A percentile compares a stretch with the other conserved stretches of the same genome.
These are phyloP conservation scores for Neopipo cinnamomea DNA, from an alignment of 2,113 vertebrate genomes.

Conservation along the genomic window DNA sequence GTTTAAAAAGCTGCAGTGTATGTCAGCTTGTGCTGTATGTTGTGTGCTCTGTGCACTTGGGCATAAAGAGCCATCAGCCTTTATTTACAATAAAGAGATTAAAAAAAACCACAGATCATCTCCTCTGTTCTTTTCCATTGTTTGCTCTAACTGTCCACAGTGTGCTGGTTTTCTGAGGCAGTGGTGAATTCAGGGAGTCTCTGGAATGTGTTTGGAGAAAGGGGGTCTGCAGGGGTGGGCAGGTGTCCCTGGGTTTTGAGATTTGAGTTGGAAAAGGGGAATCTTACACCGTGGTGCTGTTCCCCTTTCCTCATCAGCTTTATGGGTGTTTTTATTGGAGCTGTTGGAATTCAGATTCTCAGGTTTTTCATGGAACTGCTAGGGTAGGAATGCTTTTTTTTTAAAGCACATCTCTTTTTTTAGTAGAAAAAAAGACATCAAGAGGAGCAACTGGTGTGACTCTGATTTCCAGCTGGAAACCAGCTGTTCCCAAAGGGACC, in stretches of 20 bases:
- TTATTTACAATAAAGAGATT: constrained; percentile 39
- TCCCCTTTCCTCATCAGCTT: not conserved
- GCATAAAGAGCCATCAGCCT: not conserved
- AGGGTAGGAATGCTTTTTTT: not conserved
- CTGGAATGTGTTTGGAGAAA: not conserved
- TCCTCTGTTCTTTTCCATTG: not conserved
- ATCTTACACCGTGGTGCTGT: not conserved
- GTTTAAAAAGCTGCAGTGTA: not conserved
- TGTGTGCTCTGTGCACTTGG: not conserved
- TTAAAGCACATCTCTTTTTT: not conserved
- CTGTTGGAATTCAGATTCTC: not conserved
- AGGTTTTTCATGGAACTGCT: not conserved
- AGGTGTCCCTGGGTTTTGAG: not conserved
- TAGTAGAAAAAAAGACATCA: not conserved
- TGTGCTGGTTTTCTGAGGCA: not conserved
- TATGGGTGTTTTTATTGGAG: not conserved
- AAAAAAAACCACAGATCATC: accelerated
- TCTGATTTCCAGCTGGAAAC: not conserved
- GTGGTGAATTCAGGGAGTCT: not conserved
- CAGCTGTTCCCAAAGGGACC: not conserved
- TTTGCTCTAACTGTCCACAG: accelerated
- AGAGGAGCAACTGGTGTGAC: not conserved
- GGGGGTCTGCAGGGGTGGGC: not conserved
- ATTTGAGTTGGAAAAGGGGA: not conserved
- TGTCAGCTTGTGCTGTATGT: not conserved